Evolutionary conservation across 2,113 vertebrate species (phyloP).

Genomic region (Felis chaus): DNA sequence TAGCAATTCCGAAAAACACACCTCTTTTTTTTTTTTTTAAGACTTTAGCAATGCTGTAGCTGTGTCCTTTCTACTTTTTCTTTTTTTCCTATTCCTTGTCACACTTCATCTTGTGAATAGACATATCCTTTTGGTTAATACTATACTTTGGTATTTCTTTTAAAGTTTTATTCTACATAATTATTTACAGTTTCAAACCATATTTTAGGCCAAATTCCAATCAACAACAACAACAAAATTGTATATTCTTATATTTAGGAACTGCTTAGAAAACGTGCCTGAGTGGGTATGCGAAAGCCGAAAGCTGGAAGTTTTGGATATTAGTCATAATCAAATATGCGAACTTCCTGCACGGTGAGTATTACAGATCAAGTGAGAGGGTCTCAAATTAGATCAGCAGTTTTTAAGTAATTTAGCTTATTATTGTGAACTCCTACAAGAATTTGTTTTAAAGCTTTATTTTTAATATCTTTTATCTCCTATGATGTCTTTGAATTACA

Average conservation of each 20-base stretch:
- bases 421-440: constrained; percentile 53
- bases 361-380: constrained; percentile 37
- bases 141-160: background rate
- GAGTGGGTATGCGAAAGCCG: constrained; percentile 96
- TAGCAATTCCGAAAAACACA: background rate
- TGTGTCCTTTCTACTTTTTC: background rate
- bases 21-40: background rate
- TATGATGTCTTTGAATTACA: background rate
- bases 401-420: constrained; percentile 66
- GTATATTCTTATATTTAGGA: constrained; percentile 85
- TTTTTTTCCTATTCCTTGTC: background rate
- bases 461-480: constrained; percentile 67
- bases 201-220: background rate
- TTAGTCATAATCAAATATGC: constrained; percentile 93
- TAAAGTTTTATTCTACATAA: constrained; percentile 39
- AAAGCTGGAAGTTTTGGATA: constrained; percentile 96
- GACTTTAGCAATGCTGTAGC: background rate
- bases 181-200: constrained; percentile 12
- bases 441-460: constrained; percentile 52
- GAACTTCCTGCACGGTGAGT: constrained; percentile 95
- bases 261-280: constrained; percentile 92
- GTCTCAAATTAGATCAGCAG: constrained; percentile 29
- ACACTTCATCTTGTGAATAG: background rate
- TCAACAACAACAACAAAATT: background rate
- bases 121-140: background rate